These are phyloP conservation scores for Dolichallabes microphthalmus DNA, from an alignment of 2,113 vertebrate species.

Conservation along the genomic window DNA sequence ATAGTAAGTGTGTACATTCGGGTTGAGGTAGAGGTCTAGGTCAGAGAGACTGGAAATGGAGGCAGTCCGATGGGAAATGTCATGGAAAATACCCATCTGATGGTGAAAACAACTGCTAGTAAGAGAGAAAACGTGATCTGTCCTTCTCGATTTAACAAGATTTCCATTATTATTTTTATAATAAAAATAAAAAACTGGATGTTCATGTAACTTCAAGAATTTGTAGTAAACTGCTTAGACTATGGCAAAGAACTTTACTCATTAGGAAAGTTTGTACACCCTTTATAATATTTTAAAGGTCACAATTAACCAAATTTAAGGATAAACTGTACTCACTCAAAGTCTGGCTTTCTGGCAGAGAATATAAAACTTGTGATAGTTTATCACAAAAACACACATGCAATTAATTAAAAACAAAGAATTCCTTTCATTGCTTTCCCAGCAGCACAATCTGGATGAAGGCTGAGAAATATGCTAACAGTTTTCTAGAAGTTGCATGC, in stretches of 20 bases:
- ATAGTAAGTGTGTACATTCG: constrained; percentile 58
- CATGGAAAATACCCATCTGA: constrained; percentile 55
- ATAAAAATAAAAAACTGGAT: background rate
- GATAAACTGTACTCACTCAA: background rate
- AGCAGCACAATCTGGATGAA: constrained; percentile 49
- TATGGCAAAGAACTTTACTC: background rate
- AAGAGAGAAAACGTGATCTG: too few species aligned
- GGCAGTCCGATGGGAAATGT: constrained; percentile 40
- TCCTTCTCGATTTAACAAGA: background rate
- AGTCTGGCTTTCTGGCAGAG: background rate
- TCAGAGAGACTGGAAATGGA: constrained; percentile 52
- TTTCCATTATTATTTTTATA: too few species aligned
- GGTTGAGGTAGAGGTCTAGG: constrained; percentile 52
- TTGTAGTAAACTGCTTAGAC: background rate
- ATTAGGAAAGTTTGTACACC: background rate
- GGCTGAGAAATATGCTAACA: constrained; percentile 66
- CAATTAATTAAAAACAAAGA: constrained; percentile 58
- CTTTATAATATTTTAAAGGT: background rate
- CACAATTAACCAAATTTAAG: background rate
- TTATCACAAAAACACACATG: constrained; percentile 33
- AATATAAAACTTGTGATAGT: constrained; percentile 13
- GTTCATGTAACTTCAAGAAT: background rate
- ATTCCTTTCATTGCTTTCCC: constrained; percentile 57
- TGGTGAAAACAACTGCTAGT: constrained; percentile 43
- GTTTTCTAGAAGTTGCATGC: constrained; percentile 54